Evolutionary conservation across 2,888 invertebrate genomes (phyloP).

Genomic region (Harpalus rufipes): DNA sequence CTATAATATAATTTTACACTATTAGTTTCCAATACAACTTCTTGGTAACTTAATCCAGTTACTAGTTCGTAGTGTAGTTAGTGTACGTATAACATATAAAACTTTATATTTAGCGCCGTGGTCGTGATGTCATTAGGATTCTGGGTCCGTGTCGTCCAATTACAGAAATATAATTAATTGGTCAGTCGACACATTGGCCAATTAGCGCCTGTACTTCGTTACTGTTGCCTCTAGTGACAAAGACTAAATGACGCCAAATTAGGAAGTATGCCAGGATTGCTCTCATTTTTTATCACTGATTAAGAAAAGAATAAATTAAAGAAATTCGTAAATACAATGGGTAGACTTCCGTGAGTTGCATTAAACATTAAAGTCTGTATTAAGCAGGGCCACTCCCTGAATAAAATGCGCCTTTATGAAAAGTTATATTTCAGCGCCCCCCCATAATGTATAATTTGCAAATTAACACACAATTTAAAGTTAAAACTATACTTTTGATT

Average conservation of each 20-base stretch:
- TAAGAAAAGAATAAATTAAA: not conserved
- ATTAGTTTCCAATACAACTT: not conserved
- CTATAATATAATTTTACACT: constrained; percentile 7
- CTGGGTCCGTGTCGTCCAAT: constrained; percentile 19
- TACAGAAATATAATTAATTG: constrained; percentile 59
- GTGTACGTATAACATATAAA: not conserved
- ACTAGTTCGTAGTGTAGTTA: not conserved
- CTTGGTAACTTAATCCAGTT: not conserved
- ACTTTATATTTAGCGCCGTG: not conserved
- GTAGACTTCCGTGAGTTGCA: too few relatives aligned
- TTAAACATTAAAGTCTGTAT: too few relatives aligned
- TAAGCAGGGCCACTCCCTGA: too few relatives aligned
- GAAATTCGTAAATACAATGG: too few relatives aligned
- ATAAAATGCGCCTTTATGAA: too few relatives aligned
- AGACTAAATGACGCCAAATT: constrained; percentile 5
- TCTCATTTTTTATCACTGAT: not conserved
- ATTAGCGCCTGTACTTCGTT: constrained; percentile 42
- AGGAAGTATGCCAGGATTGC: not conserved
- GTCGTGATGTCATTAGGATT: constrained; percentile 3
- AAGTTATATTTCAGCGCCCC: too few relatives aligned
- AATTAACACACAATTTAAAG: too few relatives aligned
- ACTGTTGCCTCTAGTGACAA: constrained; percentile 4
- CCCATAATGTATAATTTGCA: too few relatives aligned
- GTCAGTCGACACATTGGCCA: constrained; percentile 57
- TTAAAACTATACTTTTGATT: too few relatives aligned